Base-by-base conservation (phyloP, 2,888 invertebrate species). In the Erynnis tages region DNA sequence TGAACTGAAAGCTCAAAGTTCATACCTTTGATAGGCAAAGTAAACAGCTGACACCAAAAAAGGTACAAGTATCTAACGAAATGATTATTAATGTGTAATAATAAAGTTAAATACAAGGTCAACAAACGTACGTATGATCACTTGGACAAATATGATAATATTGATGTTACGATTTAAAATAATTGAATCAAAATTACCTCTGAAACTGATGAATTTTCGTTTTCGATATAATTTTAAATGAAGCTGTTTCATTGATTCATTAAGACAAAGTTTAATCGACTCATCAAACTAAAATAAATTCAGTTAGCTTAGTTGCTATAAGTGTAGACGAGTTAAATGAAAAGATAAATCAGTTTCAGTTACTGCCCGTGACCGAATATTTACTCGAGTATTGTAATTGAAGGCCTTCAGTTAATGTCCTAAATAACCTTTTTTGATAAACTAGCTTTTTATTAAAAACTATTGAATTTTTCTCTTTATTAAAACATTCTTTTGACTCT, bases 1-100 rank as follows among this genome's bases (percentile, higher is more conserved):
- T 84, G 86, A 73, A 79, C 78, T 77, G 73, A 82, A 83, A 84
- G 84, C 82, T 85, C 65, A 59, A 78, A 59, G 56, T 59, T 59
- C 55, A 50, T 60, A 55, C 59, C 57, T 45, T 38, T 30, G 59
- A 61, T 59, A 60, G 55, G 65, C 69, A 59, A 45, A 45, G 45
- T 52, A 52, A 52, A 50, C 41, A 50, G 27, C 49, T 50, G 49
- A 50, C 49, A 41, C 19, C 2, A 6, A 27, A 8, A 37, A 46
- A 35, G n/a, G n/a, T n/a, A n/a, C n/a, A 41, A 8, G 19, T 10
- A 25, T n/a, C n/a, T n/a, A 43, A 19, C 10, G 1, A 27, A 16
- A 47, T n/a, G n/a, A n/a, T n/a, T n/a, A n/a, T n/a, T n/a, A n/a
- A n/a, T n/a, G n/a, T n/a, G n/a, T n/a, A n/a, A n/a, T n/a, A n/a